Evolutionary conservation across 2,797 vertebrate genomes (phyloP), one percentile per base, ranked within the genome.

Genomic region (Martes flavigula): DNA sequence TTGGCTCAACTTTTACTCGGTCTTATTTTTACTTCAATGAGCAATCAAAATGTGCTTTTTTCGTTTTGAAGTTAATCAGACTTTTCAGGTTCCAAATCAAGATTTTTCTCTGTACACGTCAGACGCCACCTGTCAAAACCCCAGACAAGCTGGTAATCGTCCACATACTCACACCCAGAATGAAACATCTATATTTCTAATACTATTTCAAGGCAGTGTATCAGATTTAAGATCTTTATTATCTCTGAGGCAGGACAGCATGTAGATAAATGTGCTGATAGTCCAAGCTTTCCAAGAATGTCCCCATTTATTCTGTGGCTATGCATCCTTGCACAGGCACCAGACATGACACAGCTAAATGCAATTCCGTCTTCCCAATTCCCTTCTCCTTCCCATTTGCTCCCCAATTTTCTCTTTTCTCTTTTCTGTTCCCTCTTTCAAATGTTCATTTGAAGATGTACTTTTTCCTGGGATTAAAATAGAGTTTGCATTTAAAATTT

Each of bases 401-500:
- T 38, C 58, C 66, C 2, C 54, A 90, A 87, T 93, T 66, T 58
- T 54, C 27, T 48, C 32, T 87, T 60, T 78, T 93, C 35, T 96
- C 70, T 89, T 95, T 83, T 60, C 75, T 68, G n/a, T 32, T 73
- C 17, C 72, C 48, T 84, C 48, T 68, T 92, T 96, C 95, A 96
- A 97, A 98, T 94, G 97, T 96, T 96, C 91, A 97, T 98, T 96
- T 96, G 92, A 86, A 97, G 95, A 98, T 97, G 95, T 38, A 95
- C 94, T 98, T 98, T 98, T 98, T 96, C 92, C 93, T 95, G 91
- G 98, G 98, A 99, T 99, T 99, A 99, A 98, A 98, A 98, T 92
- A 98, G 98, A 97, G 98, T 98, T 99, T 98, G 98, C 98, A 98
- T 99, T 99, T 99, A 98, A 98, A 98, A 98, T 99, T 99, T 99